Evolutionary conservation across 2,113 vertebrate species (phyloP), one percentile per base, ranked within the genome.

Genomic region (Neotoma lepida): DNA sequence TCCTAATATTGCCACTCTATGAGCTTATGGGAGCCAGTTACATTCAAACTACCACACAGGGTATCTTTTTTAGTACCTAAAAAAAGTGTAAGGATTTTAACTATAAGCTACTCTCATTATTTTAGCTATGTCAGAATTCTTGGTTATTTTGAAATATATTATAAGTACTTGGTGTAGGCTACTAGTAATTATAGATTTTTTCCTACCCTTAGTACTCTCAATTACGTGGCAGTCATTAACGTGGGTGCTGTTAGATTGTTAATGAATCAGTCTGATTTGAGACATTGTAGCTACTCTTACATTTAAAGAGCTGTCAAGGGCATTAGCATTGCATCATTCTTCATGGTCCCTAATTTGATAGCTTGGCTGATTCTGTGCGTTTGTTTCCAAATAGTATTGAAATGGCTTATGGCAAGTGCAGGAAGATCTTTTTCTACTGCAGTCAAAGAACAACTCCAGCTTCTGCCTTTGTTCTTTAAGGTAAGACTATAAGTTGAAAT

Each of bases 401-500:
- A 99, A 96, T 99, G 99, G 99, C 97, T 99, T 97, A 99, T 99
- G 98, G 99, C 99, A 10, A 99, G 99, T 88, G 99, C 99, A n/a
- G 99, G 99, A 82, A 99, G 99, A 86, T 99, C 99, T 78, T 99
- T 99, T 96, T 99, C 99, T 86, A 99, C 99, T 12, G 99, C 99
- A 46, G 99, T 99, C 73, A 98, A 99, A 0, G 99, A 99, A 85
- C 99, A 99, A n/a, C 98, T 99, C 17, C 99, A 99, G 78, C 98
- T 99, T 84, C 98, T 99, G 63, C 99, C 99, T 7, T 98, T 99
- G 92, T 99, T 99, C 95, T 99, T 99, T 97, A 99, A 99, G 99
- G 99, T 99, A 97, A 90, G 94, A n/a, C 46, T 74, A 3, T 76
- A 26, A 51, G 20, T 51, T 86, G 56, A 89, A 81, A 64, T 88